A percentile compares a stretch with the other conserved stretches of the same genome.
phyloP scores from a whole-genome alignment of 92 coral and sea anemone genomes.

The Muricea muricata region DNA sequence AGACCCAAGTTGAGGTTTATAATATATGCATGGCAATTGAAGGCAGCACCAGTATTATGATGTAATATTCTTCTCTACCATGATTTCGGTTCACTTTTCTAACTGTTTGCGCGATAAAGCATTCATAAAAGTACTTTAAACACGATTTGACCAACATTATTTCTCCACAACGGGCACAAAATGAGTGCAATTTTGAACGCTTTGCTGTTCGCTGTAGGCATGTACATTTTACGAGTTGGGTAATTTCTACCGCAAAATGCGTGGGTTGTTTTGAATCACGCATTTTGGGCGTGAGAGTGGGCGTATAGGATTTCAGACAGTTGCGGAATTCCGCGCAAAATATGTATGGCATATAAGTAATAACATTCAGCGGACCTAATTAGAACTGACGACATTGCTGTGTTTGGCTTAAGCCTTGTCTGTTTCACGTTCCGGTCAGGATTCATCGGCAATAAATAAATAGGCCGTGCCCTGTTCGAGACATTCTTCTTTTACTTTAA shows the following conservation, averaged over 20 bases:
- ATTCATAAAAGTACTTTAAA: no score
- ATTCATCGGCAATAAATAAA: neutral
- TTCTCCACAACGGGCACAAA: neutral
- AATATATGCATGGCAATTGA: no score
- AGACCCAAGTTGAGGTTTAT: no score
- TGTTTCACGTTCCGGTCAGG: neutral
- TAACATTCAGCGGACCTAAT: slow-evolving; percentile 28
- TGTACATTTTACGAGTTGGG: neutral
- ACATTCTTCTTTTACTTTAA: neutral
- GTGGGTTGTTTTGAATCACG: slow-evolving; percentile 2
- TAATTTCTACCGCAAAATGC: slow-evolving; percentile 9
- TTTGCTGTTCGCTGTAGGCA: neutral
- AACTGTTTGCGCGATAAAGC: no score
- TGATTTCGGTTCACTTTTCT: no score
- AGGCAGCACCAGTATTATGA: no score
- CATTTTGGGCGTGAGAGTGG: neutral
- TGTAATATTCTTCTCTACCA: no score
- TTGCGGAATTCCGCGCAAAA: slow-evolving; percentile 21
- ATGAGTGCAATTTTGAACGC: neutral
- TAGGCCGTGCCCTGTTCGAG: slow-evolving; percentile 2
- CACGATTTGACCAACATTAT: no score
- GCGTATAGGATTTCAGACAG: slow-evolving; percentile 10
- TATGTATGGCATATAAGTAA: slow-evolving; percentile 2
- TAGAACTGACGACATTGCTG: slow-evolving; percentile 32
- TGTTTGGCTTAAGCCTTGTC: neutral